These are phyloP conservation scores for Murina feae DNA, from an alignment of 2,113 vertebrate species.

Conservation along the genomic window DNA sequence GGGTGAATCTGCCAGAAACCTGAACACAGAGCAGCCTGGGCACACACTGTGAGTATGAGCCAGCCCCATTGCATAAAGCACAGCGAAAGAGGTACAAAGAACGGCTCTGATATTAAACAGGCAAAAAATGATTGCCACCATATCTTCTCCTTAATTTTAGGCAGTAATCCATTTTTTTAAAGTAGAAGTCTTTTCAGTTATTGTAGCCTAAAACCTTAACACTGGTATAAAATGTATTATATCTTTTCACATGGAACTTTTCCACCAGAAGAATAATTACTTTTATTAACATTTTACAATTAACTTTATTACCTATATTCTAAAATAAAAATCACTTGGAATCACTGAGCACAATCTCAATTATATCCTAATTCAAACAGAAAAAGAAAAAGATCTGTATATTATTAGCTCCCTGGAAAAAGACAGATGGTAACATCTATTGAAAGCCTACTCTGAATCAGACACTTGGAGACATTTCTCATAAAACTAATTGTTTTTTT, in stretches of 20 bases:
- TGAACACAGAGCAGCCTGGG: not conserved
- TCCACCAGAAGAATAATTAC: slow-evolving; percentile 10
- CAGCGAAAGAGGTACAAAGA: not conserved
- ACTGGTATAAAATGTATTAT: not conserved
- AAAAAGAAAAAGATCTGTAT: not conserved
- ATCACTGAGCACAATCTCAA: not conserved
- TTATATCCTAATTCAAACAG: not conserved
- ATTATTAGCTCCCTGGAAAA: not conserved
- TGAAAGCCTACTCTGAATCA: not conserved
- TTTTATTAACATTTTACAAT: slow-evolving; percentile 35
- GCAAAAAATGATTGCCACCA: not conserved
- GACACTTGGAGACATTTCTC: not conserved
- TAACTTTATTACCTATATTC: slow-evolving; percentile 22
- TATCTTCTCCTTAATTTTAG: not conserved
- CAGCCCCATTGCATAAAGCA: not conserved
- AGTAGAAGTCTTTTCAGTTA: not conserved
- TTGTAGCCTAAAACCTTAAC: not conserved
- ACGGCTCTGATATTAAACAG: not conserved
- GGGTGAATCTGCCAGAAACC: not conserved
- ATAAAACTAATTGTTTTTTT: not conserved
- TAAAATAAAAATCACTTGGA: slow-evolving; percentile 43
- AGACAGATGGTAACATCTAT: not conserved
- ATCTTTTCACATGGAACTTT: not conserved
- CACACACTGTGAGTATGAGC: fast-evolving
- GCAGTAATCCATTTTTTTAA: not conserved